Evolutionary conservation across 2,797 vertebrate species (phyloP).

Genomic region (Holocentrus rufus): DNA sequence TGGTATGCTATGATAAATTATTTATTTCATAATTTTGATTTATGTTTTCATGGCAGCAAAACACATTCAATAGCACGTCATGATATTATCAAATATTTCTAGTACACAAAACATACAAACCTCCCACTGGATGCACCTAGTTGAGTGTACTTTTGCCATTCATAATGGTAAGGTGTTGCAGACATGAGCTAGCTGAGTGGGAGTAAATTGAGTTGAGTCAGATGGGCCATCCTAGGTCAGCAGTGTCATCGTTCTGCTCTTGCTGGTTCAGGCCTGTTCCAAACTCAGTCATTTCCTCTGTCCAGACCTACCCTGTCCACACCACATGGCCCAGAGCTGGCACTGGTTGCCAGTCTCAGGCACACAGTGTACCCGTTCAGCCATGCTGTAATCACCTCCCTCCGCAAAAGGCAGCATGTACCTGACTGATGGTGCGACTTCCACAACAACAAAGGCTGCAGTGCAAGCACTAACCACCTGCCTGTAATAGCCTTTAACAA

Average conservation of each 20-base stretch:
- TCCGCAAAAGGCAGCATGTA: neutral
- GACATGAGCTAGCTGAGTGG: neutral
- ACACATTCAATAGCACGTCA: no score
- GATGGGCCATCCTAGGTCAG: slow-evolving; percentile 29
- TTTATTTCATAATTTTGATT: no score
- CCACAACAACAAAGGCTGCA: no score
- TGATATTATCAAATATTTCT: no score
- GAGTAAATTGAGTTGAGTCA: slow-evolving; percentile 12
- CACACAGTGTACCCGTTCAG: slow-evolving; percentile 39
- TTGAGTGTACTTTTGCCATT: no score
- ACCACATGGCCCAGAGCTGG: slow-evolving; percentile 55
- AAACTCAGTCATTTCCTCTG: slow-evolving; percentile 41
- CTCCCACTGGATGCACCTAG: no score
- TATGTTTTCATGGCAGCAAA: no score
- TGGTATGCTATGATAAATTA: no score
- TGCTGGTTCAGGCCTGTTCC: slow-evolving; percentile 9
- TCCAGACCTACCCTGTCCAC: slow-evolving; percentile 31
- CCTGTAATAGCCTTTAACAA: no score
- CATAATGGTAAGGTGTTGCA: neutral
- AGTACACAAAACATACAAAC: no score
- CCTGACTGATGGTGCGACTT: neutral
- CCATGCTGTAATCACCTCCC: slow-evolving; percentile 41
- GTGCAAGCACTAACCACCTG: no score
- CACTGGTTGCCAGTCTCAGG: slow-evolving; percentile 20
- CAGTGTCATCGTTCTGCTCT: slow-evolving; percentile 25